phyloP scores from a whole-genome alignment of 2,888 invertebrate species.

The Mesoligia furuncula region DNA sequence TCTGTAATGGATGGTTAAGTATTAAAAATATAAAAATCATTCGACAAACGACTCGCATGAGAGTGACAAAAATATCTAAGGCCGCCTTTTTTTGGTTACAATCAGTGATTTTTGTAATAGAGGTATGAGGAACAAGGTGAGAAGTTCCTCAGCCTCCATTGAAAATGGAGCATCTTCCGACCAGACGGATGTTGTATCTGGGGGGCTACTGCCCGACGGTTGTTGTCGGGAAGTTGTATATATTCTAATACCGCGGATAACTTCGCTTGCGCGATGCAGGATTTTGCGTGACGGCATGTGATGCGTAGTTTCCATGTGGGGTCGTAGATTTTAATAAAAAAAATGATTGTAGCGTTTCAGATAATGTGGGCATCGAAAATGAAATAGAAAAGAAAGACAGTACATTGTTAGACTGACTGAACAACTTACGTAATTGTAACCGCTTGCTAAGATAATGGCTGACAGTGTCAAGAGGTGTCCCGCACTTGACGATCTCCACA shows the following conservation, averaged over 20 bases:
- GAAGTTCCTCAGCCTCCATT: neutral
- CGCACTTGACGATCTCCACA: slow-evolving; percentile 94
- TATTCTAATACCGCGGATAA: neutral
- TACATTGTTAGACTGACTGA: neutral
- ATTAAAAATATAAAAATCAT: neutral
- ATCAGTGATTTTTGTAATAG: neutral
- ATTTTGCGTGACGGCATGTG: neutral
- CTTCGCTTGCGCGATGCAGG: neutral
- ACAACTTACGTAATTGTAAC: slow-evolving; percentile 92
- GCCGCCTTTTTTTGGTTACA: neutral
- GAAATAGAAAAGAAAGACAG: neutral
- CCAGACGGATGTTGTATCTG: neutral
- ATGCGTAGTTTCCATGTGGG: neutral
- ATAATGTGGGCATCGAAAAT: neutral
- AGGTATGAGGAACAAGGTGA: neutral
- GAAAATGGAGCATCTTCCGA: neutral
- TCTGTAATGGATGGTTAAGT: slow-evolving; percentile 68
- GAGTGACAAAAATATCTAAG: neutral
- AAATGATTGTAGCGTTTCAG: too few relatives aligned
- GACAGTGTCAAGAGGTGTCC: slow-evolving; percentile 97
- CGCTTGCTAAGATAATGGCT: slow-evolving; percentile 96
- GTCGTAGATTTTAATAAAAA: neutral
- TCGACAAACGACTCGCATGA: neutral
- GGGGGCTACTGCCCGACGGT: neutral
- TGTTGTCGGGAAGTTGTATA: neutral